Base-by-base conservation (phyloP, 2,888 invertebrate species). In the Aquatica leii region DNA sequence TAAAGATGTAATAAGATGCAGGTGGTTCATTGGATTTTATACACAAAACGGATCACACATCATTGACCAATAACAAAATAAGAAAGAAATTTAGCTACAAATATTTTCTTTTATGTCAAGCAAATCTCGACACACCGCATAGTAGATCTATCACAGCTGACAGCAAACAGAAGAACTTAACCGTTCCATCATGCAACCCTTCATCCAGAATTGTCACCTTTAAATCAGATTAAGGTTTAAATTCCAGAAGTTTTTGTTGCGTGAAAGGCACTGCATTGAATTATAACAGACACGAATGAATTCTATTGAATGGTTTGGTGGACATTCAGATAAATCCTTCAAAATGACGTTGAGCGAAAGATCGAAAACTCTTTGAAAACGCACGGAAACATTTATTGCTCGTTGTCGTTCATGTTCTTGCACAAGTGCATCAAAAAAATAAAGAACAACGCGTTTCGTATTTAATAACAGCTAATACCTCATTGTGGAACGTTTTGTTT, bases 91-190 rank as follows among this genome's bases (percentile, higher is more conserved):
- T 56, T 49, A 57, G 54, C 51, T 65, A 65, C 65, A 65, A 63
- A 65, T 65, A 61, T 61, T 66, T 66, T 62, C 56, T 61, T 62
- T 61, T 58, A 58, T 64, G 58, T 62, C 65, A 61, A 46, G 17
- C 18, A 46, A 46, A 46, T 46, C 46, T 46, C 18, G 43, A 43
- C 24, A 24, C 24, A 4, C 2, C 6, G 6, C 2, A 24, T 59
- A 65, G 62, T 59, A 64, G 68, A 69, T 69, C 69, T 68, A 69
- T 69, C 69, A 69, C 40, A 24, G 50, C 43, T 65, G 65, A 65
- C 65, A 65, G 53, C 65, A 34, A 61, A 65, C 60, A 60, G 15
- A 41, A 56, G 31, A 55, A 51, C 52, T 65, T 51, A 66, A 60
- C 66, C 62, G 66, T 60, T 66, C 66, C 62, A 66, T 66, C 66